phyloP scores from a whole-genome alignment of 2,797 vertebrate species.

The Spea hammondii region DNA sequence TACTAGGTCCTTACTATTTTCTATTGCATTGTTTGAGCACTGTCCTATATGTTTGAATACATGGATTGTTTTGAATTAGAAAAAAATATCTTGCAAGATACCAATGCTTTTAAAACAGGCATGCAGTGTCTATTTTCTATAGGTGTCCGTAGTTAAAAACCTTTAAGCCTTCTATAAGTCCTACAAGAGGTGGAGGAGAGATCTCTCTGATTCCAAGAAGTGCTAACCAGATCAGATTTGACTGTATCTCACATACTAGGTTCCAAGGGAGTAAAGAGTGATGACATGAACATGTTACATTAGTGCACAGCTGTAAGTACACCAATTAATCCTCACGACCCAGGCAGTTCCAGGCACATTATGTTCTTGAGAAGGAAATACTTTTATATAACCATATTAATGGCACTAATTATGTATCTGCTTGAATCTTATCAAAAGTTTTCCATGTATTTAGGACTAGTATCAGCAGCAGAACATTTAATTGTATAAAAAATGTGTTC shows the following conservation, averaged over 20 bases:
- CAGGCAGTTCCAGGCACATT: constrained; percentile 14
- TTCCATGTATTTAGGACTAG: not conserved
- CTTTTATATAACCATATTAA: constrained; percentile 22
- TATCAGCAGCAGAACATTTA: not conserved
- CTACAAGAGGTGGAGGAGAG: no score
- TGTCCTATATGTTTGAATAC: no score
- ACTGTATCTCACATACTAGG: constrained; percentile 24
- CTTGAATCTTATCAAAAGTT: not conserved
- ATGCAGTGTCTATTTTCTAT: no score
- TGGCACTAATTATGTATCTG: constrained; percentile 20
- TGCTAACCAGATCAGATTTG: constrained; percentile 17
- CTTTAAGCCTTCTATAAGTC: no score
- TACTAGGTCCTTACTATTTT: no score
- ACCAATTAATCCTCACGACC: constrained; percentile 32
- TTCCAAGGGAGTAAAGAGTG: constrained; percentile 12
- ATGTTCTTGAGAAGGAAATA: constrained; percentile 5
- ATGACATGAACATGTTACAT: constrained; percentile 36
- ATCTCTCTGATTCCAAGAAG: not conserved
- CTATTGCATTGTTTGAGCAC: no score
- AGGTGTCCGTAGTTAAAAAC: no score
- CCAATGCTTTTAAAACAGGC: no score
- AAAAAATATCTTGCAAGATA: no score
- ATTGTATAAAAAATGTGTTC: not conserved
- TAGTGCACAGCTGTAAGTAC: constrained; percentile 20
- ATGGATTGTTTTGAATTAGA: no score